Conservation (phyloP, 2,797 vertebrate species). For the Lerista edwardsae region DNA sequence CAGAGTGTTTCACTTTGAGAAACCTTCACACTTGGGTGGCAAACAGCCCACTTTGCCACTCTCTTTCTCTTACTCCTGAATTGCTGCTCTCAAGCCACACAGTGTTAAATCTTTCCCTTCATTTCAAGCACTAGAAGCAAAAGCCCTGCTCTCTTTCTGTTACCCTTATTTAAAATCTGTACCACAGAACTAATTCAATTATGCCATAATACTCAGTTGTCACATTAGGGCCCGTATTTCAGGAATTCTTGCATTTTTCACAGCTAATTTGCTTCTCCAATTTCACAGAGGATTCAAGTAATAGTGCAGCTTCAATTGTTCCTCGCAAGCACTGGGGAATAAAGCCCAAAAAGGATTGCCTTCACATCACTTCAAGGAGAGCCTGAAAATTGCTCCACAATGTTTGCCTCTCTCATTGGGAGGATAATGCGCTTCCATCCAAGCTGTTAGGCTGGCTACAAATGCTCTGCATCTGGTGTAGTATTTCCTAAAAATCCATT, state of each 20-base stretch:
- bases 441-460: constrained; percentile 32
- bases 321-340: constrained; percentile 18
- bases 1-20: constrained; percentile 6
- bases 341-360: constrained; percentile 37
- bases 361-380: constrained; percentile 30
- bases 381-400: constrained; percentile 20
- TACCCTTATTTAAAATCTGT: constrained; percentile 47
- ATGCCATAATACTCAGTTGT: constrained; percentile 36
- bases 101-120: constrained; percentile 24
- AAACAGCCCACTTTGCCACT: constrained; percentile 8
- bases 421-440: constrained; percentile 12
- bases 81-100: not conserved
- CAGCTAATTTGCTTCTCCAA: constrained; percentile 42
- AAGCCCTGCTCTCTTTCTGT: constrained; percentile 19
- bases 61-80: constrained; percentile 3
- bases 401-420: constrained; percentile 11
- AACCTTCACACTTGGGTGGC: constrained; percentile 17
- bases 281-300: constrained; percentile 39
- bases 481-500: constrained; percentile 23
- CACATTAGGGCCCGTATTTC: constrained; percentile 32
- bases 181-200: constrained; percentile 46
- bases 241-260: constrained; percentile 32
- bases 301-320: constrained; percentile 32
- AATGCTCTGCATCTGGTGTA: not conserved
- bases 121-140: constrained; percentile 18